Evolutionary conservation across 1,140 invertebrate species (phyloP).

Genomic region (Zaprionus nigranus): DNA sequence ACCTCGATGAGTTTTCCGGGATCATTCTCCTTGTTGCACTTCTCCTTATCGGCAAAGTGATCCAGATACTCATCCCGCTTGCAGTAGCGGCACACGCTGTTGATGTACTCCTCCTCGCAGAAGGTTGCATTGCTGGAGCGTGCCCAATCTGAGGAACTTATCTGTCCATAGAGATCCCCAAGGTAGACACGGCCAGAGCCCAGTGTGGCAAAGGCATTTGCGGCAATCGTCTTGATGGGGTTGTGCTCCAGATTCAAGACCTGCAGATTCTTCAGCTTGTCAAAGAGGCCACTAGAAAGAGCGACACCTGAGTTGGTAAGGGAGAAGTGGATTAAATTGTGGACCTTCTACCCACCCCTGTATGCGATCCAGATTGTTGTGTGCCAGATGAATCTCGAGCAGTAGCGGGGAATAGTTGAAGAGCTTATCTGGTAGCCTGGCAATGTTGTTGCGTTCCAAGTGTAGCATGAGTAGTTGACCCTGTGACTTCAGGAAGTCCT

Average conservation of each 20-base stretch:
- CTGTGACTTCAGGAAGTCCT: slow-evolving; percentile 61
- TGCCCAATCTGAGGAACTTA: slow-evolving; percentile 52
- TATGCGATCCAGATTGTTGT: slow-evolving; percentile 69
- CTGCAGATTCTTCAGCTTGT: slow-evolving; percentile 59
- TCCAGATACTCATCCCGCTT: slow-evolving; percentile 67
- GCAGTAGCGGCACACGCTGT: slow-evolving; percentile 70
- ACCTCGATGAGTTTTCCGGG: slow-evolving; percentile 53
- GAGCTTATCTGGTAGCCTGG: slow-evolving; percentile 59
- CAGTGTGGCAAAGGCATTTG: slow-evolving; percentile 53
- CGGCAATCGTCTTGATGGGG: slow-evolving; percentile 71
- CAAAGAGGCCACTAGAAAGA: slow-evolving; percentile 58
- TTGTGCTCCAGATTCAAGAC: slow-evolving; percentile 70
- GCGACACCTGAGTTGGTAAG: neutral
- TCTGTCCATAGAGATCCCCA: slow-evolving; percentile 47
- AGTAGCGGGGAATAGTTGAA: slow-evolving; percentile 58
- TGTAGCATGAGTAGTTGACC: slow-evolving; percentile 54
- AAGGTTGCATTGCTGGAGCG: slow-evolving; percentile 64
- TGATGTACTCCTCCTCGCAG: slow-evolving; percentile 68
- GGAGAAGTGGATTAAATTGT: neutral
- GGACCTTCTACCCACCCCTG: slow-evolving; percentile 46
- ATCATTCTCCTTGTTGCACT: slow-evolving; percentile 62
- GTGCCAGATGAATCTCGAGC: slow-evolving; percentile 63
- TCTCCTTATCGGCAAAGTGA: slow-evolving; percentile 68
- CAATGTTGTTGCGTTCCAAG: slow-evolving; percentile 64
- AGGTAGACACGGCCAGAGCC: slow-evolving; percentile 66